These are phyloP conservation scores for Girardinichthys multiradiatus DNA, from an alignment of 2,113 vertebrate genomes.

Conservation along the genomic window DNA sequence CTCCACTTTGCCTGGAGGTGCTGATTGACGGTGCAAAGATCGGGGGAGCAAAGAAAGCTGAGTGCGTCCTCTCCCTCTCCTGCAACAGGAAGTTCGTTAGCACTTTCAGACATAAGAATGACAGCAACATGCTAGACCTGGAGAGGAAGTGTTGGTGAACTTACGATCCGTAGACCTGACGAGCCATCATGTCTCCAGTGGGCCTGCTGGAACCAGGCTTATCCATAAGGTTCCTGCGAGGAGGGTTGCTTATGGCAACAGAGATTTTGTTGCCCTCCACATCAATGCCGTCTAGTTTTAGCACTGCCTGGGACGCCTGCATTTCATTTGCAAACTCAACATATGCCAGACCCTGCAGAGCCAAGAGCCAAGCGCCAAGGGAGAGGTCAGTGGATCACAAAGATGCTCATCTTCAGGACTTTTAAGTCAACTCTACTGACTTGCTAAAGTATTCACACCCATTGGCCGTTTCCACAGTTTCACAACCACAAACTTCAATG, in stretches of 20 bases:
- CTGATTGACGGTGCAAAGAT: conserved; percentile 85
- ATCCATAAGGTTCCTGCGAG: conserved; percentile 79
- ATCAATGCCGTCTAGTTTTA: conserved; percentile 88
- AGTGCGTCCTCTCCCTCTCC: conserved; percentile 92
- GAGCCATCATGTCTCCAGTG: conserved; percentile 55
- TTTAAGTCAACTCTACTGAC: background rate
- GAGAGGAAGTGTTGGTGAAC: conserved; percentile 57
- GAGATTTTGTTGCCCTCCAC: conserved; percentile 87
- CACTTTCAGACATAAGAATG: background rate
- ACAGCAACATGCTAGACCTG: too few species aligned
- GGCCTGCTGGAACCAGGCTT: conserved; percentile 66
- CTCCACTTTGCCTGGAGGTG: conserved; percentile 77
- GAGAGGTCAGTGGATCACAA: background rate
- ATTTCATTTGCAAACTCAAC: conserved; percentile 92
- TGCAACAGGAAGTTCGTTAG: conserved; percentile 42
- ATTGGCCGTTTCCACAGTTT: background rate
- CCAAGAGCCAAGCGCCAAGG: background rate
- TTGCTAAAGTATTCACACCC: background rate
- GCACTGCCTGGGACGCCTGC: conserved; percentile 91
- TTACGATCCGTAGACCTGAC: conserved; percentile 88
- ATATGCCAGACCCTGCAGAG: conserved; percentile 91
- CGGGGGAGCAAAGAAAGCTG: conserved; percentile 93
- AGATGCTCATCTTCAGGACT: background rate
- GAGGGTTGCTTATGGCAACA: conserved; percentile 96
- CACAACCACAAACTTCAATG: background rate